Base-by-base conservation (phyloP, 1,140 invertebrate species). In the Aphelenchoides fujianensis region DNA sequence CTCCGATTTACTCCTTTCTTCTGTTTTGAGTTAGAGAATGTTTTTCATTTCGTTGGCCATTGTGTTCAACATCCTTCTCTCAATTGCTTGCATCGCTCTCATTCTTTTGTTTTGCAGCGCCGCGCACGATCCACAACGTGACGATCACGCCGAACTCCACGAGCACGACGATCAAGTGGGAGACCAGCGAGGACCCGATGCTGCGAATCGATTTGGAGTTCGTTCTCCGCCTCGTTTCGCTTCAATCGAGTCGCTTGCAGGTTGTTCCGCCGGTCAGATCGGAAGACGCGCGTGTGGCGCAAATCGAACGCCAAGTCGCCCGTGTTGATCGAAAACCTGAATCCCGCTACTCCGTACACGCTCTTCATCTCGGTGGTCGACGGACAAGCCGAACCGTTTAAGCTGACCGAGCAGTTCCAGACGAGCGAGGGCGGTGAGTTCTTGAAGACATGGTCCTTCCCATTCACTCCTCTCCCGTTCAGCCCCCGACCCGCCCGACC, bases 321-420 rank as follows among this genome's bases (percentile, higher is more conserved):
- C 30, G 66, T 81, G 28, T n/a, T 74, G n/a, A 53, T 80, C n/a
- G 57, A 75, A 16, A n/a, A 74, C 28, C 70, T 82, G 28, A 61
- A 66, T 52, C 76, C 80, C 1, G 81, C 79, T n/a, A 83, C 81
- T n/a, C 74, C 80, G 1, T 83, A 84, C 55, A 83, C 79, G 27
- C 54, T 83, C 7, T 78, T 80, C 35, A 71, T 80, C 12, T 72
- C 69, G 7, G 76, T 83, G 0, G 54, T 67, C 5, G 82, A 83
- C 28, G 81, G 79, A 5, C 81, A 84, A 57, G 61, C 66, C 5
- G 74, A 80, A n/a, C 82, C 80, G 1, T 75, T 79, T 35, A 57
- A 69, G 31, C 64, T 82, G n/a, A 76, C 74, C 7, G 62, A 81
- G 36, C 78, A 83, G 48, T 81, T 84, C 48, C 12, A 68, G 5